Percentiles rank a stretch among this genome's conserved stretches.
Conservation (phyloP, 2,888 invertebrate species). For the Phyllotreta striolata region DNA sequence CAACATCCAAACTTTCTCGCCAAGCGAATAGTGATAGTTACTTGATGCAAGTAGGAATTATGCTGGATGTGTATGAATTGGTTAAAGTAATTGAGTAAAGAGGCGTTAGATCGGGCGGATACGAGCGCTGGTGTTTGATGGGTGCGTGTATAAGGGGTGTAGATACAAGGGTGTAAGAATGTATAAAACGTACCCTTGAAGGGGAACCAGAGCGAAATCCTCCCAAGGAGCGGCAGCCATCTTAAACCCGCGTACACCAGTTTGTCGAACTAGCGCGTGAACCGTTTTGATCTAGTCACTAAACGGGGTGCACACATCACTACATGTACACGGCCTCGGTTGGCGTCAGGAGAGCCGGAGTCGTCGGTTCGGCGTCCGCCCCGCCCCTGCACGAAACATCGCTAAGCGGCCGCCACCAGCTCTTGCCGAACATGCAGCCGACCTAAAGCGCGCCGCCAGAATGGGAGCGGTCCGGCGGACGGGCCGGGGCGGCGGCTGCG, state of each 20-base stretch:
- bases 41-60: too few species aligned
- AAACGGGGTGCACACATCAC: constrained; percentile 55
- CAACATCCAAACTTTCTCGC: too few species aligned
- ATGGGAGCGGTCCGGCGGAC: constrained; percentile 64
- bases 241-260: constrained; percentile 50
- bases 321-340: constrained; percentile 48
- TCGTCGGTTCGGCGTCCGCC: constrained; percentile 59
- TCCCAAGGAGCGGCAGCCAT: constrained; percentile 57
- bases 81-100: too few species aligned
- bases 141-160: too few species aligned
- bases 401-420: constrained; percentile 59
- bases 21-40: too few species aligned
- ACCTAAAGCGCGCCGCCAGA: constrained; percentile 65
- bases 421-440: constrained; percentile 59
- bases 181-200: constrained; percentile 53
- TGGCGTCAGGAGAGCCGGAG: constrained; percentile 59
- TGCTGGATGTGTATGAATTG: too few species aligned
- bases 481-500: constrained; percentile 58
- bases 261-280: constrained; percentile 37
- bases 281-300: constrained; percentile 43
- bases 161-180: too few species aligned
- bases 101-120: too few species aligned
- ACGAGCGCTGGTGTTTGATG: too few species aligned
- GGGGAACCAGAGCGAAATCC: constrained; percentile 48
- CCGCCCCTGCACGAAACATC: constrained; percentile 62